Percentiles rank a stretch among this genome's conserved stretches.
phyloP scores from a whole-genome alignment of 2,113 vertebrate species.

The Numida meleagris region DNA sequence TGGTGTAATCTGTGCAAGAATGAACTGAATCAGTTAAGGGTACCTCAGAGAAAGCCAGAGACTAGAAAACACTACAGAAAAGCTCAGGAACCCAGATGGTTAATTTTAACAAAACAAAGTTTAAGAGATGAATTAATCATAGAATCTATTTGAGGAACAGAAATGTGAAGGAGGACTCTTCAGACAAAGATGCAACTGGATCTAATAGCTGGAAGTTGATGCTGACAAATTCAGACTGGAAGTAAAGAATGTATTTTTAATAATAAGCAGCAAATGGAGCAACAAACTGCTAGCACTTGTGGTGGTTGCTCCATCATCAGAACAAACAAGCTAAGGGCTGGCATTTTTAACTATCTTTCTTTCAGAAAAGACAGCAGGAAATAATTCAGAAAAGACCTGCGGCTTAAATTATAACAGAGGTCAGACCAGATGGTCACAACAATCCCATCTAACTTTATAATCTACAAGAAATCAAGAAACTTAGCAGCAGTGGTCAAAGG shows the following conservation, averaged over 20 bases:
- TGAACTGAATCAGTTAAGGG: neutral
- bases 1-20: neutral
- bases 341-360: conserved; percentile 54
- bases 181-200: conserved; percentile 42
- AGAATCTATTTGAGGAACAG: conserved; percentile 49
- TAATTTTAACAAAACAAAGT: conserved; percentile 9
- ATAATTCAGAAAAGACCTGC: conserved; percentile 54
- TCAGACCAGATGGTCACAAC: conserved; percentile 48
- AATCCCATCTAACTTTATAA: conserved; percentile 12
- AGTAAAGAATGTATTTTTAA: conserved; percentile 63
- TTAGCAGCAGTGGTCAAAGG: neutral
- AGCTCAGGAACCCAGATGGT: neutral
- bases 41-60: neutral
- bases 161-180: conserved; percentile 43
- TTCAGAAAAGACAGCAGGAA: conserved; percentile 47
- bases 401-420: conserved; percentile 1
- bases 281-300: conserved; percentile 19
- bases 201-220: conserved; percentile 62
- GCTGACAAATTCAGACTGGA: conserved; percentile 46
- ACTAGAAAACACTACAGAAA: neutral
- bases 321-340: neutral
- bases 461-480: conserved; percentile 38
- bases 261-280: conserved; percentile 35
- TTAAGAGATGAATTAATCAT: conserved; percentile 49
- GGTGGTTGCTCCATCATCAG: neutral